phyloP scores from a whole-genome alignment of 35 echinoderm and acorn worm species.

The Nesometra sesokonis region DNA sequence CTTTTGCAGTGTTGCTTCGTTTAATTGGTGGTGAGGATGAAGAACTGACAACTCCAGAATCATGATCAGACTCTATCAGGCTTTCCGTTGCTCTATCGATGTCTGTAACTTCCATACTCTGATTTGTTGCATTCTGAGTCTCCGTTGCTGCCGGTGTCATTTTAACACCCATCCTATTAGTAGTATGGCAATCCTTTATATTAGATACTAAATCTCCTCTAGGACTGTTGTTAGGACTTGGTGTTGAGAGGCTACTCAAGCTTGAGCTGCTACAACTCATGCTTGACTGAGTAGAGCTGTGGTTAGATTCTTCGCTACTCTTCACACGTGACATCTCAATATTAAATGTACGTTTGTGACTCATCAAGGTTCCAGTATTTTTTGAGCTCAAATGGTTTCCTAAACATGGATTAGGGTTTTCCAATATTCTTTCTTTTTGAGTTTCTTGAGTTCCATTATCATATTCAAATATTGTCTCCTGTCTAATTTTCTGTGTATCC shows the following conservation, averaged over 20 bases:
- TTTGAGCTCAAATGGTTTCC: neutral
- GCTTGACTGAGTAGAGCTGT: constrained; percentile 59
- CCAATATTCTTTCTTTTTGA: neutral
- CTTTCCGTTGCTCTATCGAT: neutral
- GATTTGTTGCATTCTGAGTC: neutral
- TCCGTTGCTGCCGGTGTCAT: constrained; percentile 59
- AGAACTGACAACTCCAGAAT: neutral
- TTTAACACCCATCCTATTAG: constrained; percentile 44
- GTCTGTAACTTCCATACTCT: neutral
- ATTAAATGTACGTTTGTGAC: constrained; percentile 31
- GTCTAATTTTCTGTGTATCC: neutral
- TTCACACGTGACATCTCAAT: constrained; percentile 67
- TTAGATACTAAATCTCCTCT: neutral
- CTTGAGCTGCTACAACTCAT: constrained; percentile 51
- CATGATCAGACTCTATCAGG: neutral
- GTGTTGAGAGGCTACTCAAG: constrained; percentile 52
- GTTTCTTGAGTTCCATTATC: constrained; percentile 28
- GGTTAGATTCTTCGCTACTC: constrained; percentile 63
- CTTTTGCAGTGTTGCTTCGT: neutral
- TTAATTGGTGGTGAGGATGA: neutral
- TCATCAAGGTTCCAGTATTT: constrained; percentile 2
- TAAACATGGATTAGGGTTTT: neutral
- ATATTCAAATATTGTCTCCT: constrained; percentile 43
- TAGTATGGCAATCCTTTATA: constrained; percentile 1
- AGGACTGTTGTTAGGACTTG: constrained; percentile 47